phyloP scores from a whole-genome alignment of 2,113 vertebrate genomes.

The Mormyrus iriodes region DNA sequence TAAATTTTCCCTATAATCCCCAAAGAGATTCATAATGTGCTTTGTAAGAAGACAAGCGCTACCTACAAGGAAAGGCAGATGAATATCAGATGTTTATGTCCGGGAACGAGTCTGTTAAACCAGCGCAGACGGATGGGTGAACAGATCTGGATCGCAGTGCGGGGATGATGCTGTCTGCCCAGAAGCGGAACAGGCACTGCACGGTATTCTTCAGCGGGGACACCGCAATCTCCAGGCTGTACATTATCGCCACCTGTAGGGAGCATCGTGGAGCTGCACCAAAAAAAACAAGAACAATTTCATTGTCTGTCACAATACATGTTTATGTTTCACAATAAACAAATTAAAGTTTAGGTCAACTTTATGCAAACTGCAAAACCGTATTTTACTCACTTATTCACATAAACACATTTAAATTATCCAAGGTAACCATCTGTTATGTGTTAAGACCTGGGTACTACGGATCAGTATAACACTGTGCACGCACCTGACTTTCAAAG shows the following conservation, averaged over 20 bases:
- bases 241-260: conserved; percentile 89
- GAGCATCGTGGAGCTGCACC: neutral
- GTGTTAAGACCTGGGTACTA: neutral
- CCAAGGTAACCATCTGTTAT: neutral
- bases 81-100: neutral
- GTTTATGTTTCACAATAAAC: too few species aligned
- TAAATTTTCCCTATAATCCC: neutral
- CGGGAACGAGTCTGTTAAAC: neutral
- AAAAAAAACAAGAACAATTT: neutral
- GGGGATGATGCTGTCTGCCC: conserved; percentile 96
- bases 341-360: too few species aligned
- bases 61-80: neutral
- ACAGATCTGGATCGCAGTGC: conserved; percentile 88
- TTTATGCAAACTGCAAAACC: neutral
- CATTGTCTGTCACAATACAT: neutral
- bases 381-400: neutral
- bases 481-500: neutral
- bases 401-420: neutral
- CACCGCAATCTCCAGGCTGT: conserved; percentile 93
- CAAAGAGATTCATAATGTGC: too few species aligned
- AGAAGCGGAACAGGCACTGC: conserved; percentile 95
- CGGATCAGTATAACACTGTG: neutral
- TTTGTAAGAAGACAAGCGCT: neutral
- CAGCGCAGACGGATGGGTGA: neutral
- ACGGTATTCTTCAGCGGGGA: conserved; percentile 98